Evolutionary conservation across 2,888 invertebrate species (phyloP).

Genomic region (Dione juno): DNA sequence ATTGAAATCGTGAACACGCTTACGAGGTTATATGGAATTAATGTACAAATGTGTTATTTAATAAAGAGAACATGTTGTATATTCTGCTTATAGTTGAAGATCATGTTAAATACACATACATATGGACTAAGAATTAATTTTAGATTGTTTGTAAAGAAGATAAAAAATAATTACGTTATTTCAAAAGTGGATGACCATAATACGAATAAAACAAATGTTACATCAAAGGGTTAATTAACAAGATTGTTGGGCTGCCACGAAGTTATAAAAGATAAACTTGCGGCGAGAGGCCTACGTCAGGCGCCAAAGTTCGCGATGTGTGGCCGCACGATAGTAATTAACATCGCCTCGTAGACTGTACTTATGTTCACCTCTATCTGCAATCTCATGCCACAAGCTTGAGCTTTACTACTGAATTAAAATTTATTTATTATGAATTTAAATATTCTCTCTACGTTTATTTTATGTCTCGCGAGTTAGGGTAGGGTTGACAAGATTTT

Average conservation of each 20-base stretch:
- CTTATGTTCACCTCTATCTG: conserved; percentile 36
- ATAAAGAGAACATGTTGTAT: conserved; percentile 9
- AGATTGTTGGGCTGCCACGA: conserved; percentile 22
- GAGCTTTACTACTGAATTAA: conserved; percentile 23
- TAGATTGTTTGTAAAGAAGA: not conserved
- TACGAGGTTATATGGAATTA: conserved; percentile 62
- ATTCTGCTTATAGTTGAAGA: not conserved
- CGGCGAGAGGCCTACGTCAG: conserved; percentile 64
- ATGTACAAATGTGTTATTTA: conserved; percentile 50
- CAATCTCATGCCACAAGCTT: conserved; percentile 34
- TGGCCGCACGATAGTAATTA: conserved; percentile 82
- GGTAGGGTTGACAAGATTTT: conserved; percentile 9
- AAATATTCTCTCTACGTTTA: not conserved
- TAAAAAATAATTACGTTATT: not conserved
- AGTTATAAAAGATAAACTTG: conserved; percentile 63
- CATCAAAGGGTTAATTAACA: conserved; percentile 31
- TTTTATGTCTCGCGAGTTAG: not conserved
- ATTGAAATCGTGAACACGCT: conserved; percentile 70
- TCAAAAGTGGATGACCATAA: not conserved
- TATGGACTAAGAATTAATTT: too few relatives aligned
- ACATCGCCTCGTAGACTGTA: conserved; percentile 66
- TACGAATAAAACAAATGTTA: conserved; percentile 16
- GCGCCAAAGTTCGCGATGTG: conserved; percentile 81
- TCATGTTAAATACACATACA: not conserved
- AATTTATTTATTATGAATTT: conserved; percentile 11